Conservation (phyloP, 2,113 vertebrate genomes). For the Ameiurus melas region DNA sequence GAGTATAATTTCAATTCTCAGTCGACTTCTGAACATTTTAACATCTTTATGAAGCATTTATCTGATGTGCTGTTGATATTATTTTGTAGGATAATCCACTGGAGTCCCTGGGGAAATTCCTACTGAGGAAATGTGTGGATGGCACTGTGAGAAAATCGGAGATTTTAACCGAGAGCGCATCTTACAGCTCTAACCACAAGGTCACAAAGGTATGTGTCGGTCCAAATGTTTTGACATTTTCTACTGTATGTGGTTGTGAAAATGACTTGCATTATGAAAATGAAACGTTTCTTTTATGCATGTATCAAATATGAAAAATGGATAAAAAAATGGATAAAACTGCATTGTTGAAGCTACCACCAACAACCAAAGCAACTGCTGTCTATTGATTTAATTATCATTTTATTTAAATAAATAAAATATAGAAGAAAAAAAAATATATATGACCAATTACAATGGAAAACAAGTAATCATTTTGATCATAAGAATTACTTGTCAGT, state of each 20-base stretch:
- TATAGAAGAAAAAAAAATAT: no score
- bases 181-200: slow-evolving; percentile 10
- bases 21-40: neutral
- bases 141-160: slow-evolving; percentile 35
- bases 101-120: slow-evolving; percentile 74
- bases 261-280: neutral
- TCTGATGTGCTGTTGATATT: neutral
- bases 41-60: neutral
- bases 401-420: no score
- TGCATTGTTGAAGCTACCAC: no score
- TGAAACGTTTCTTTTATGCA: neutral
- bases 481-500: no score
- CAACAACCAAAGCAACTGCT: no score
- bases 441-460: no score
- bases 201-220: slow-evolving; percentile 60
- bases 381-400: no score
- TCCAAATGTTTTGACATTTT: neutral
- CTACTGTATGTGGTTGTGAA: neutral
- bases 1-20: neutral
- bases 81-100: slow-evolving; percentile 70
- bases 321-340: no score
- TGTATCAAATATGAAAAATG: no score
- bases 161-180: slow-evolving; percentile 24
- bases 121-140: slow-evolving; percentile 62
- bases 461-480: no score